A percentile compares a stretch with the other conserved stretches of the same genome.
phyloP scores from a whole-genome alignment of 2,113 vertebrate species.

The Aspidoscelis tigris region DNA sequence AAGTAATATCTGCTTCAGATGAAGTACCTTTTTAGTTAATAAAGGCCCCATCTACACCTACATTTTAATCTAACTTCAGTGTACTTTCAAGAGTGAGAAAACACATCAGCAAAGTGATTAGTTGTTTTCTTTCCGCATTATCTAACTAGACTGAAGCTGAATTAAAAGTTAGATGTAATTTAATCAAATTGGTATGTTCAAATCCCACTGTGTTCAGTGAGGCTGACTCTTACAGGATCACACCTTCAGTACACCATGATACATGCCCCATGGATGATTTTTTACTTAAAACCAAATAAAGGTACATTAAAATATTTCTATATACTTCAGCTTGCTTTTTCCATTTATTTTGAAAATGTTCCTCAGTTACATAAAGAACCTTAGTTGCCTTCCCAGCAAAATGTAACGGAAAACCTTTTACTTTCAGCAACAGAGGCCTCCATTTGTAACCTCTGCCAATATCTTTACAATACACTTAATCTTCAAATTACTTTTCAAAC shows the following conservation, averaged over 20 bases:
- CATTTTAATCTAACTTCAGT: no score
- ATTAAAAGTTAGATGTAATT: background rate
- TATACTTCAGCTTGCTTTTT: conserved; percentile 15
- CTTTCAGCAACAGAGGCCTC: conserved; percentile 9
- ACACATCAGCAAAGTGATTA: no score
- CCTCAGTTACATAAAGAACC: conserved; percentile 25
- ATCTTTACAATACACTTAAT: conserved; percentile 16
- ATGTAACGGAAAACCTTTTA: conserved; percentile 35
- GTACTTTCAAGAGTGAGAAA: no score
- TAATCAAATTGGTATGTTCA: background rate
- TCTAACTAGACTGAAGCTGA: background rate
- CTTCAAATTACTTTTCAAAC: conserved; percentile 16
- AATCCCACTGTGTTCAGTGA: background rate
- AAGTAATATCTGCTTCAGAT: background rate
- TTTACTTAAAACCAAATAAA: conserved; percentile 12
- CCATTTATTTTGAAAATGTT: conserved; percentile 26
- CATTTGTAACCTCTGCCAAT: background rate
- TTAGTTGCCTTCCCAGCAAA: conserved; percentile 29
- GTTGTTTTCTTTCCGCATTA: no score
- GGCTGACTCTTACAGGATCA: background rate
- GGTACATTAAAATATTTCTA: background rate
- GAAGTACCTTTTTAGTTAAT: no score
- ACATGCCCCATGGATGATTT: background rate
- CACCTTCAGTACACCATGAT: background rate
- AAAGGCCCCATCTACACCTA: no score